Percentiles rank a stretch among this genome's conserved stretches.
These are phyloP conservation scores for Numida meleagris DNA, from an alignment of 2,113 vertebrate species.

Conservation along the genomic window DNA sequence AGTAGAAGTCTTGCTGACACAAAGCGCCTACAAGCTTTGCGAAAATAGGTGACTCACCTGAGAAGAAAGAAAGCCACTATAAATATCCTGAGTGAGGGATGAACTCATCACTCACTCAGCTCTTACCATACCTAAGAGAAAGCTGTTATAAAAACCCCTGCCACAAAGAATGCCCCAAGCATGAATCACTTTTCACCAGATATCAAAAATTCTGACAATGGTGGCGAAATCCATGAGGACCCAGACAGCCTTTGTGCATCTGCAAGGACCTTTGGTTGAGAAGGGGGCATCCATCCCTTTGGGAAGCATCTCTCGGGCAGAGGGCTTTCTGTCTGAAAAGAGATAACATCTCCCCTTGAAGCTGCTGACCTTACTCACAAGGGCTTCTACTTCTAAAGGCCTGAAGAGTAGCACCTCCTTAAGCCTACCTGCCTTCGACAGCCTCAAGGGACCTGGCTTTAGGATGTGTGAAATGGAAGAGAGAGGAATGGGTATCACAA, in stretches of 20 bases:
- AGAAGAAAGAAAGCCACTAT: constrained; percentile 36
- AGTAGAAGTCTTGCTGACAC: background rate
- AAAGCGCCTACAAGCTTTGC: background rate
- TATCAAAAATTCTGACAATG: background rate
- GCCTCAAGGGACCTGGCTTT: background rate
- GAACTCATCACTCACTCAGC: constrained; percentile 44
- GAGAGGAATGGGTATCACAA: background rate
- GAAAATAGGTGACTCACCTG: constrained; percentile 30
- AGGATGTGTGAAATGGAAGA: background rate
- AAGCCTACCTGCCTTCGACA: background rate
- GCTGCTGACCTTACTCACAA: background rate
- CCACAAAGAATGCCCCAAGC: background rate
- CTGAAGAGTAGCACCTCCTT: background rate
- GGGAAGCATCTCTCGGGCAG: background rate
- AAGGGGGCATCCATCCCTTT: background rate
- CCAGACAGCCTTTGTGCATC: background rate
- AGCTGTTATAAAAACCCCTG: constrained; percentile 20
- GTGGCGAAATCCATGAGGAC: rapidly evolving
- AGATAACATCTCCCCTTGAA: background rate
- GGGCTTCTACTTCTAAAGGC: background rate
- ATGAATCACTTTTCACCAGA: background rate
- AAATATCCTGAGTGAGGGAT: constrained; percentile 53
- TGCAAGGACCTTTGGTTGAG: background rate
- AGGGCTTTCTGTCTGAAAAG: background rate
- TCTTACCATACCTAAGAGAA: background rate